These are phyloP conservation scores for Cinara cedri DNA, from an alignment of 2,888 invertebrate genomes.

Conservation along the genomic window DNA sequence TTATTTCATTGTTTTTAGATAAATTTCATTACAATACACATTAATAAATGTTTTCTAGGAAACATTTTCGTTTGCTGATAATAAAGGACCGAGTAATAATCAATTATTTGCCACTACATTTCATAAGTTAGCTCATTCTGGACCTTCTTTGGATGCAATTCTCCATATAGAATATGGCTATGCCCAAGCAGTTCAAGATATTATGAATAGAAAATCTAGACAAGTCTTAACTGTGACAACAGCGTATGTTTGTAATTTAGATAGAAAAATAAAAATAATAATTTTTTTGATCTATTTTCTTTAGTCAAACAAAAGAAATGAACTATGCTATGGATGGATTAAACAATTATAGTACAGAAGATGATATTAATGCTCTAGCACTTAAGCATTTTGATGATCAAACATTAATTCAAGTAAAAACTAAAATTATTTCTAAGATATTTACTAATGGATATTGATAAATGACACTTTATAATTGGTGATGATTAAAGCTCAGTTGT, in stretches of 20 bases:
- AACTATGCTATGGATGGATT: constrained; percentile 80
- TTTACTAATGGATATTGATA: too few relatives aligned
- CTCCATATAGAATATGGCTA: constrained; percentile 86
- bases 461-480: too few relatives aligned
- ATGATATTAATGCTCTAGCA: constrained; percentile 83
- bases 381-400: constrained; percentile 82
- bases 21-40: not conserved
- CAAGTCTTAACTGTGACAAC: constrained; percentile 66
- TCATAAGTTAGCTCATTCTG: constrained; percentile 79
- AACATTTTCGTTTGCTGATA: constrained; percentile 82
- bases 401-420: constrained; percentile 77
- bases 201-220: constrained; percentile 75
- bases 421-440: constrained; percentile 4
- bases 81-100: constrained; percentile 80
- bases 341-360: constrained; percentile 79
- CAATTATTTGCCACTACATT: constrained; percentile 86
- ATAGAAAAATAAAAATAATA: not conserved
- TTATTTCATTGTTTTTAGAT: not conserved
- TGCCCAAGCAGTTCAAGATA: constrained; percentile 78
- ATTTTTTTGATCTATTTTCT: constrained; percentile 58
- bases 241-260: constrained; percentile 9
- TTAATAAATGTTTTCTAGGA: constrained; percentile 66
- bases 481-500: too few relatives aligned
- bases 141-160: constrained; percentile 82
- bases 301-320: constrained; percentile 87